Evolutionary conservation across 2,113 vertebrate genomes (phyloP), one percentile per base, ranked within the genome.

Genomic region (Tylochromis polylepis): DNA sequence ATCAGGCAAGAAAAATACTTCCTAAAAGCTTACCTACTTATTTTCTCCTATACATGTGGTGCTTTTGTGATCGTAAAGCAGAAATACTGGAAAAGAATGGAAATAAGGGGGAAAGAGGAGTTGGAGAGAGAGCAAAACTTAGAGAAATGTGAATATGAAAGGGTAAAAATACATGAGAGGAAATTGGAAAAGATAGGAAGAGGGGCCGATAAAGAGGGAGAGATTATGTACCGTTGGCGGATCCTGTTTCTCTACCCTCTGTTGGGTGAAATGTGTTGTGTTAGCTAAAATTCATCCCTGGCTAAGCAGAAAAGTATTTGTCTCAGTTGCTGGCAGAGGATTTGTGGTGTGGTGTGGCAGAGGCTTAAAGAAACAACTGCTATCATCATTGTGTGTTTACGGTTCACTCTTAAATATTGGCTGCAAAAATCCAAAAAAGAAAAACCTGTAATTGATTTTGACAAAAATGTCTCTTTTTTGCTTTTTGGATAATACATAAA

Each of bases 261-360:
- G 79, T 79, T 11, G 59, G 60, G 67, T 41, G 43, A 91, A 90
- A 89, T 92, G 78, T 90, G 88, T 91, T 81, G 78, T 49, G 67
- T 53, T 83, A 11, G 90, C 75, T 89, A 65, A 90, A 88, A 81
- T 80, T 62, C 29, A 56, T 34, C 62, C 62, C 56, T 51, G 77
- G 79, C 56, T 86, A 82, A 87, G 89, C 89, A 92, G 83, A 85
- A 86, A 82, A 85, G 84, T 72, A 60, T 87, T 89, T 89, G 53
- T 78, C 59, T 91, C 18, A 8, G 60, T 91, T 56, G 36, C 80
- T 87, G 55, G 87, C n/a, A 78, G 60, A 84, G 78, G 83, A 85
- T 89, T 87, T 91, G 62, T 60, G 78, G 75, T 31, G 8, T 65
- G 83, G 65, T 53, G 84, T 86, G 60, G 65, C 20, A 78, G 24